Evolutionary conservation across 2,797 vertebrate genomes (phyloP), one percentile per base, ranked within the genome.

Genomic region (Cryptoblepharus egeriae): DNA sequence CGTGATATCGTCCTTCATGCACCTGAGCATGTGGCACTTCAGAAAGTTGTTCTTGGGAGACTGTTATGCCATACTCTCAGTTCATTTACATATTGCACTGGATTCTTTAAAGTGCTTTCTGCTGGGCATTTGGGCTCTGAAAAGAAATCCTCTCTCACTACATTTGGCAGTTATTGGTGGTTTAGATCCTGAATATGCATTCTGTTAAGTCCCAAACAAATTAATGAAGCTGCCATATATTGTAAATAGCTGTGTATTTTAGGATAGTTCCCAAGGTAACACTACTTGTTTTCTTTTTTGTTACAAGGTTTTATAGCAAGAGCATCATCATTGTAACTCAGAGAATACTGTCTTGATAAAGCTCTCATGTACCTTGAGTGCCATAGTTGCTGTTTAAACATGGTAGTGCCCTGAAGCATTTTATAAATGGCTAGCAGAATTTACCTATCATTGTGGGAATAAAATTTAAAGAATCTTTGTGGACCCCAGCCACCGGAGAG

Each of bases 51-150:
- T 58, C 64, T 81, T 65, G 24, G 37, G 45, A 35, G 7, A 39
- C 6, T 81, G 26, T 55, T 10, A n/a, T 67, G 63, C 15, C 49
- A 42, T 9, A 11, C 2, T 30, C 49, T 52, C n/a, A 22, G 12
- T 70, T 79, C 13, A 74, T 81, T 24, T 74, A 65, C 26, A 12
- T 75, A 75, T 58, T 81, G 75, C 61, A 75, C 28, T 42, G 57
- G 35, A 9, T 24, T 42, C 35, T 7, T 74, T 57, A 67, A 49
- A 81, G 42, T 81, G 22, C 49, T 57, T 30, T 39, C 37, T 12
- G 16, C 11, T 45, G 28, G 35, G 49, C 30, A 57, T 32, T 73
- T 35, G 42, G 26, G 37, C 55, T 81, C 49, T 2, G 18, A 65
- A 81, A 58, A 30, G 39, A 81, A 81, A 75, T 42, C n/a, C 35